Percentiles rank a stretch among this genome's conserved stretches.
Evolutionary conservation across 2,113 vertebrate genomes (phyloP).

Genomic region (Rhizomys pruinosus): DNA sequence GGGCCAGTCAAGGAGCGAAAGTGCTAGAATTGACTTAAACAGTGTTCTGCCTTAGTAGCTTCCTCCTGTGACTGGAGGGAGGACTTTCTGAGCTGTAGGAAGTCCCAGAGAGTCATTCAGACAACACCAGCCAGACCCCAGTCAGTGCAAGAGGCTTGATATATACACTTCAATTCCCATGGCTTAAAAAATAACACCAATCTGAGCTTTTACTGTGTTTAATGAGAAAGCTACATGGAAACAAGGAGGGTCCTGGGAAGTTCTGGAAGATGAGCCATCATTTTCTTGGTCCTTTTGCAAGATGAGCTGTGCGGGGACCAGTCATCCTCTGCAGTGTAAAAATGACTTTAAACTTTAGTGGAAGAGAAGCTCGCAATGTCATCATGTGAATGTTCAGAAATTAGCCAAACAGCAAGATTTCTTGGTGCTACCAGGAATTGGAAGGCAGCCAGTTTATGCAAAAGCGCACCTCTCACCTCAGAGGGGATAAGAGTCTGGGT

Average conservation of each 20-base stretch:
- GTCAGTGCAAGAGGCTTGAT: background rate
- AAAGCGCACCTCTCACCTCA: too few relatives aligned
- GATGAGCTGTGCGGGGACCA: background rate
- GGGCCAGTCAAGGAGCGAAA: background rate
- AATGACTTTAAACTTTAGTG: background rate
- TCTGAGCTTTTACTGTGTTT: background rate
- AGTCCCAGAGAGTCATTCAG: too few relatives aligned
- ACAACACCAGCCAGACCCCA: background rate
- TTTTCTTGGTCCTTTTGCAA: background rate
- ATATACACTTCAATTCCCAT: fast-evolving
- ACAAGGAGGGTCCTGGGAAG: background rate
- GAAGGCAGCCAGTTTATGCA: background rate
- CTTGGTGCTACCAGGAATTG: background rate
- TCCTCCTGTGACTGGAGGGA: background rate
- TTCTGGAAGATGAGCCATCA: background rate
- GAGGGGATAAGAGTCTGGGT: too few relatives aligned
- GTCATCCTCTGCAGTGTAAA: background rate
- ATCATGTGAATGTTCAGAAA: background rate
- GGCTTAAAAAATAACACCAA: background rate
- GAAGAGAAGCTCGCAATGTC: background rate
- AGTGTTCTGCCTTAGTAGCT: background rate
- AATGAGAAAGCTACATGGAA: background rate
- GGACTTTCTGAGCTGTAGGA: background rate
- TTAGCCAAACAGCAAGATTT: background rate
- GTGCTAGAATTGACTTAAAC: background rate